A percentile compares a stretch with the other conserved stretches of the same genome.
Conservation (phyloP, 2,113 vertebrate genomes). For the Cebus imitator region DNA sequence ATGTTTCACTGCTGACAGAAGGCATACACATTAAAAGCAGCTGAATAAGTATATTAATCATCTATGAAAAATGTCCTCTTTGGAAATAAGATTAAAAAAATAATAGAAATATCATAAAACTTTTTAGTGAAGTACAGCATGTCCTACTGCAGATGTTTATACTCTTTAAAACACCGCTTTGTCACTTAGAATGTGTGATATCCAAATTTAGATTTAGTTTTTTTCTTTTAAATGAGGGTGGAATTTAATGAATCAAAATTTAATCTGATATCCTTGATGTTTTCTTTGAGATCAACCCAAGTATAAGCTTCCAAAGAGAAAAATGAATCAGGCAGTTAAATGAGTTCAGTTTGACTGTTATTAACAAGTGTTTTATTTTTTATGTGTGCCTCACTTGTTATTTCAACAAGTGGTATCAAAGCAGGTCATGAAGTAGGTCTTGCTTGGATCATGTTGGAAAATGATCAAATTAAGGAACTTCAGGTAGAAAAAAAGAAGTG, state of each 20-base stretch:
- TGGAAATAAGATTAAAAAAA: conserved; percentile 39
- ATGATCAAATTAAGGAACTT: conserved; percentile 71
- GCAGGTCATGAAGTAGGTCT: conserved; percentile 3
- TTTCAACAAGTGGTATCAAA: conserved; percentile 55
- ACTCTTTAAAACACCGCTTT: conserved; percentile 46
- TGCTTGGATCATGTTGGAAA: background rate
- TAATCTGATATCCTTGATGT: conserved; percentile 54
- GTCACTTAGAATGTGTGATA: conserved; percentile 39
- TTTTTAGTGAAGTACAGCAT: background rate
- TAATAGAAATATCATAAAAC: conserved; percentile 36
- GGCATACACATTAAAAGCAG: background rate
- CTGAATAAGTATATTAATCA: background rate
- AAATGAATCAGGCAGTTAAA: conserved; percentile 69
- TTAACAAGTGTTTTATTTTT: conserved; percentile 60
- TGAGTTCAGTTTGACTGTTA: conserved; percentile 57
- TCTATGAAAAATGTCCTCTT: background rate
- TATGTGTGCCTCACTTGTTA: background rate
- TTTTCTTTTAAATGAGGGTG: conserved; percentile 12
- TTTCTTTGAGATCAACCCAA: conserved; percentile 69
- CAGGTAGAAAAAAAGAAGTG: conserved; percentile 62
- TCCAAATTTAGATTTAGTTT: conserved; percentile 20
- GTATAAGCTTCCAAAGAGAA: conserved; percentile 54
- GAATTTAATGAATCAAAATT: conserved; percentile 74
- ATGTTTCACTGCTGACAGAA: background rate
- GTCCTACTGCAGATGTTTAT: conserved; percentile 14